Evolutionary conservation across 2,888 invertebrate genomes (phyloP).

Genomic region (Panorpa germanica): DNA sequence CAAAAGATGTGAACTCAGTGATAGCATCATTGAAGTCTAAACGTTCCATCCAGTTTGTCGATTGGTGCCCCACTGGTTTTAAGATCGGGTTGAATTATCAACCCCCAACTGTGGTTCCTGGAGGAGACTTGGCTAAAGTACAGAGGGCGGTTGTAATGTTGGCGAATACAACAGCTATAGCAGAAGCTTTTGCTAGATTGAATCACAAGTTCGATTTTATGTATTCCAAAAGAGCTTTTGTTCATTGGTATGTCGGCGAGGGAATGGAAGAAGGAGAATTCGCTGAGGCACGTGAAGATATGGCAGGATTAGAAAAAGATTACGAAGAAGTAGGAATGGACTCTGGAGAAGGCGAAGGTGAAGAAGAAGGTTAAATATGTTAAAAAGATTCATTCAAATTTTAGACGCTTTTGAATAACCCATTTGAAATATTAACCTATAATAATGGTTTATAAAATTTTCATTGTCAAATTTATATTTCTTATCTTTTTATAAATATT

Average conservation of each 20-base stretch:
- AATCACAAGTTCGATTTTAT: slow-evolving; percentile 83
- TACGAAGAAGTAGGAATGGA: slow-evolving; percentile 61
- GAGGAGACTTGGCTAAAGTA: slow-evolving; percentile 55
- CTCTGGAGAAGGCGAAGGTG: slow-evolving; percentile 21
- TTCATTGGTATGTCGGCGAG: slow-evolving; percentile 77
- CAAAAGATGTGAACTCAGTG: slow-evolving; percentile 51
- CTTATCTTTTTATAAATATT: too few relatives aligned
- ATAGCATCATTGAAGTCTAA: slow-evolving; percentile 53
- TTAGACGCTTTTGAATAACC: too few relatives aligned
- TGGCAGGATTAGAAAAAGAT: slow-evolving; percentile 51
- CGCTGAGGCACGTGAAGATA: slow-evolving; percentile 59
- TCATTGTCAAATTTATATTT: too few relatives aligned
- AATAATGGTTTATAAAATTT: too few relatives aligned
- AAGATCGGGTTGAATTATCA: slow-evolving; percentile 59
- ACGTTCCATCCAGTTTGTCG: slow-evolving; percentile 52
- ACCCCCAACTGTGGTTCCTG: slow-evolving; percentile 56
- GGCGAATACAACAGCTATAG: slow-evolving; percentile 67
- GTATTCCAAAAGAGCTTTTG: slow-evolving; percentile 79
- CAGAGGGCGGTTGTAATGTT: slow-evolving; percentile 69
- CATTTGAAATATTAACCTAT: too few relatives aligned
- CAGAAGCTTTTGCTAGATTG: slow-evolving; percentile 67
- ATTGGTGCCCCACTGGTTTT: slow-evolving; percentile 70
- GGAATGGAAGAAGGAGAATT: slow-evolving; percentile 75
- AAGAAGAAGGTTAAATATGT: too few relatives aligned
- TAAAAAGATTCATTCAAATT: too few relatives aligned